A percentile compares a stretch with the other conserved stretches of the same genome.
Conservation (phyloP, 2,113 vertebrate species). For the Trichechus manatus region DNA sequence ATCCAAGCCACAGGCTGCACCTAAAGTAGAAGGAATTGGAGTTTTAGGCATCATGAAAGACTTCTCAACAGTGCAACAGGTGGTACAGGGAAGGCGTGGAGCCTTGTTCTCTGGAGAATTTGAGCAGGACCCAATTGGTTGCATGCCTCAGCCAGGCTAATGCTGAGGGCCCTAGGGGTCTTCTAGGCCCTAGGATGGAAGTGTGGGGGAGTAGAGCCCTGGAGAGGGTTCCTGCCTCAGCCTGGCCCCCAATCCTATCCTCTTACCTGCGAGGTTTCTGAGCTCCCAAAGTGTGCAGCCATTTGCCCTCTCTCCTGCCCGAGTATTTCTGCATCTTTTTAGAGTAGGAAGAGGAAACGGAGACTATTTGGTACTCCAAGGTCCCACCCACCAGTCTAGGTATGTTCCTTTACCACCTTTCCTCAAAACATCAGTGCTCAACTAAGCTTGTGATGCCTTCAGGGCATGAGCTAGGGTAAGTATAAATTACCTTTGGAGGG, state of each 20-base stretch:
- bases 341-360: not conserved
- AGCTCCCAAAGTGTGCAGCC: not conserved
- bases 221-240: not conserved
- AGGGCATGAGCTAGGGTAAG: not conserved
- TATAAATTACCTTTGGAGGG: not conserved
- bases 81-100: not conserved
- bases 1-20: not conserved
- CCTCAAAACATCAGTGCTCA: constrained; percentile 17
- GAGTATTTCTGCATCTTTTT: not conserved
- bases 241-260: not conserved
- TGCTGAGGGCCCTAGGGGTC: too few species aligned
- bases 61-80: not conserved
- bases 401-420: not conserved
- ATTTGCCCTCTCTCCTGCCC: not conserved
- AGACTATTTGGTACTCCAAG: not conserved
- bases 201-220: too few species aligned
- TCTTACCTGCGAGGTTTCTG: not conserved
- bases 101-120: not conserved
- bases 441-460: not conserved
- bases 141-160: not conserved
- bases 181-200: not conserved
- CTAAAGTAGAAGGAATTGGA: not conserved
- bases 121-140: not conserved
- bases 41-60: not conserved
- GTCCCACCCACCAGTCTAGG: not conserved